phyloP scores from a whole-genome alignment of 2,888 invertebrate genomes.

The Ctenicera cuprea region DNA sequence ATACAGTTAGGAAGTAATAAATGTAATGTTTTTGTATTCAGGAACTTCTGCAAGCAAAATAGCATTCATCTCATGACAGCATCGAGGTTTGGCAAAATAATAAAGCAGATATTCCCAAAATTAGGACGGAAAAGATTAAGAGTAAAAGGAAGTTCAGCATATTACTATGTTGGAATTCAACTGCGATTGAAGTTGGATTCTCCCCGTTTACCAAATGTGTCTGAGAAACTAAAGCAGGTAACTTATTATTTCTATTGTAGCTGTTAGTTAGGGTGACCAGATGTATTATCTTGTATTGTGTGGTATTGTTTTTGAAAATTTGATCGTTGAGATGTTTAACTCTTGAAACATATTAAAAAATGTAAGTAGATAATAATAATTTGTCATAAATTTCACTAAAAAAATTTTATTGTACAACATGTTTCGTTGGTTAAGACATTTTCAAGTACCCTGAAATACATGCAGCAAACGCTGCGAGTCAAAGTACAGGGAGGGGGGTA shows the following conservation, averaged over 20 bases:
- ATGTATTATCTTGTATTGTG: too few species aligned
- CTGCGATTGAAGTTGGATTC: background rate
- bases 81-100: constrained; percentile 32
- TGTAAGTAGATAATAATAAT: too few species aligned
- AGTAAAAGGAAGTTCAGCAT: constrained; percentile 15
- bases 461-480: too few species aligned
- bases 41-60: constrained; percentile 24
- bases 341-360: too few species aligned
- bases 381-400: too few species aligned
- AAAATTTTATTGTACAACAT: too few species aligned
- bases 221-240: constrained; percentile 17
- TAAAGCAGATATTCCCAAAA: constrained; percentile 20
- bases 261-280: too few species aligned
- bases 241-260: background rate
- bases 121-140: constrained; percentile 15
- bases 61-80: constrained; percentile 4
- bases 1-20: background rate
- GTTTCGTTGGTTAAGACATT: too few species aligned
- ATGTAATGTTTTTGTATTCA: background rate
- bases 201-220: constrained; percentile 20
- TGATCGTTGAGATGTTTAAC: too few species aligned
- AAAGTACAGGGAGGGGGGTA: too few species aligned
- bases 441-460: too few species aligned
- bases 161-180: constrained; percentile 30
- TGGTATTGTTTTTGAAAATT: too few species aligned